Conservation (phyloP, 2,888 invertebrate species). For the Dastarcus helophoroides region DNA sequence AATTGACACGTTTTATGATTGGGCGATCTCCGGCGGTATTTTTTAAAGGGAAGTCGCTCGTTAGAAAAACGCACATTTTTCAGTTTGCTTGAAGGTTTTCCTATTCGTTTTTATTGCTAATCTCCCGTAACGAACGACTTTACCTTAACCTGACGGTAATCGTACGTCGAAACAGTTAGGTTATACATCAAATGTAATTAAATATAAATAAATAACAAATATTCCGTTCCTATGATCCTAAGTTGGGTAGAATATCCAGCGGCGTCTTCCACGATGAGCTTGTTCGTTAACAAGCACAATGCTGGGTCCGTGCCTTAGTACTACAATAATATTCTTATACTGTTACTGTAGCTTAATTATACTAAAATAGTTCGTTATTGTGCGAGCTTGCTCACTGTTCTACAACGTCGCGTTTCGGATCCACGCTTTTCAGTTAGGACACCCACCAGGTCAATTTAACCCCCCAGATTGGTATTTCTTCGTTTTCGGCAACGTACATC, state of each 20-base stretch:
- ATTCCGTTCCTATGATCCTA: conserved; percentile 38
- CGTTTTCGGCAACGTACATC: too few species aligned
- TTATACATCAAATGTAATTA: conserved; percentile 11
- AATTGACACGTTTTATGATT: too few species aligned
- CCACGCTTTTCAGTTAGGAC: too few species aligned
- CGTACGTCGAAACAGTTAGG: conserved; percentile 14
- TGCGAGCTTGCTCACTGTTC: conserved; percentile 36
- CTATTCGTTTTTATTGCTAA: too few species aligned
- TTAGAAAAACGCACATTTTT: too few species aligned
- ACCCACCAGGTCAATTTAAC: too few species aligned
- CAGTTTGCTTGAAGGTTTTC: too few species aligned
- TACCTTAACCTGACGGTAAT: too few species aligned
- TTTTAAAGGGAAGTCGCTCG: too few species aligned
- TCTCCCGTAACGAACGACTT: too few species aligned
- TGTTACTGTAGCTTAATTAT: conserved; percentile 29
- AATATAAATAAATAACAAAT: conserved; percentile 4
- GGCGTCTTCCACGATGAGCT: conserved; percentile 37
- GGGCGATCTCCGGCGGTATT: too few species aligned
- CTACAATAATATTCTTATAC: conserved; percentile 39
- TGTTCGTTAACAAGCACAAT: conserved; percentile 36
- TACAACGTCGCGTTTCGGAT: conserved; percentile 26
- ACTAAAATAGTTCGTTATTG: conserved; percentile 30
- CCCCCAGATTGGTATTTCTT: too few species aligned
- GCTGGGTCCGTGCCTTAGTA: conserved; percentile 42
- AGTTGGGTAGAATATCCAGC: conserved; percentile 38